These are phyloP conservation scores for Oxyruncus cristatus DNA, from an alignment of 2,113 vertebrate genomes.

Conservation along the genomic window DNA sequence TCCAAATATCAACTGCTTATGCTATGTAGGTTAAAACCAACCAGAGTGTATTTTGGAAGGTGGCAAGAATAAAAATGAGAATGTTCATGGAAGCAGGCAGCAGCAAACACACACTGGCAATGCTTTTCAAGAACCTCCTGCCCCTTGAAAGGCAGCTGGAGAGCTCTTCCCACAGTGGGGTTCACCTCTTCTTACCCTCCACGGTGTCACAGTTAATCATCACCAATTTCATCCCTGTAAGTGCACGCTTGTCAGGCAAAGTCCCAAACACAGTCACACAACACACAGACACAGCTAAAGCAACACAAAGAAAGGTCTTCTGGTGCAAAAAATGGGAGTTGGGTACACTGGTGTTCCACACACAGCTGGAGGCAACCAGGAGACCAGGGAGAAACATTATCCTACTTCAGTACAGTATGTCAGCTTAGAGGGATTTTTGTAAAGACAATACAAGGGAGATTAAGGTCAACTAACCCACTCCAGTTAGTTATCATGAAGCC, in stretches of 20 bases:
- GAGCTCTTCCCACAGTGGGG: not conserved
- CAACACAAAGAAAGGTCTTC: not conserved
- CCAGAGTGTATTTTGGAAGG: not conserved
- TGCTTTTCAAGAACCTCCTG: not conserved
- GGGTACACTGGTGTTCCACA: fast-evolving
- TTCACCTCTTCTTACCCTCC: constrained; percentile 9
- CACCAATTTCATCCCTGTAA: not conserved
- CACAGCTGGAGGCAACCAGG: not conserved
- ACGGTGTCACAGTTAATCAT: not conserved
- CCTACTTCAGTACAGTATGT: not conserved
- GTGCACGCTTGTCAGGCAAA: not conserved
- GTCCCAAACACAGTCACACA: not conserved
- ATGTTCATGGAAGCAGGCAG: not conserved
- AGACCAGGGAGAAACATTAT: not conserved
- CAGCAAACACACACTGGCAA: not conserved
- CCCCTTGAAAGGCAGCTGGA: not conserved
- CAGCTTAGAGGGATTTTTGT: constrained; percentile 13
- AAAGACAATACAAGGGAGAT: not conserved
- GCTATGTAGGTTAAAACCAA: not conserved
- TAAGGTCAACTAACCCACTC: not conserved
- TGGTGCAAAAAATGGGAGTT: not conserved
- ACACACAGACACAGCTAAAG: not conserved
- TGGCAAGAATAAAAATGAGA: not conserved
- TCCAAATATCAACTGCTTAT: not conserved
- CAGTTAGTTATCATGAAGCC: not conserved